A percentile compares a stretch with the other conserved stretches of the same genome.
Evolutionary conservation across 2,888 invertebrate species (phyloP).

Genomic region (Lithodes maja): DNA sequence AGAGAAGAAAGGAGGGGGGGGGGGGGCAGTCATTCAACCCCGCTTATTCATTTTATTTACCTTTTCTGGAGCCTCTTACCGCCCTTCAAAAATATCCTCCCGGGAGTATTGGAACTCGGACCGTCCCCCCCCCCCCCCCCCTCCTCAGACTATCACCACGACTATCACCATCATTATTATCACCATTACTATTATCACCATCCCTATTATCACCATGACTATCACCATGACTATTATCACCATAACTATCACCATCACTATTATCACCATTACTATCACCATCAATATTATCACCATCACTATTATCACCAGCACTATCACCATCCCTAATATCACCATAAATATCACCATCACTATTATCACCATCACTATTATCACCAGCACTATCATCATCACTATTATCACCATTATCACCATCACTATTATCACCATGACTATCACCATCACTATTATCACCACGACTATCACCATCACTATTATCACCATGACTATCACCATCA

Average conservation of each 20-base stretch:
- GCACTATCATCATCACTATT: background rate
- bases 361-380: background rate
- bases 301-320: background rate
- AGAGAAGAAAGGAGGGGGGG: background rate
- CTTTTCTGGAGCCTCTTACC: background rate
- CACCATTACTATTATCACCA: background rate
- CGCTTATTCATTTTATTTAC: conserved; percentile 31
- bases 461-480: background rate
- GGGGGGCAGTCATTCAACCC: background rate
- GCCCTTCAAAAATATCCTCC: background rate
- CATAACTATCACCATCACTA: background rate
- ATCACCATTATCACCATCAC: background rate
- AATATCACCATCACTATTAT: background rate
- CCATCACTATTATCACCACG: background rate
- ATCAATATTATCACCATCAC: background rate
- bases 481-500: background rate
- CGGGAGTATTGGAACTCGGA: conserved; percentile 2
- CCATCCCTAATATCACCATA: background rate
- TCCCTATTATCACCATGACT: background rate
- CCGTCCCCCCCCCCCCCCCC: background rate
- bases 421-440: background rate
- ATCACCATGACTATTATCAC: background rate
- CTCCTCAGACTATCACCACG: background rate
- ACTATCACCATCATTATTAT: background rate
- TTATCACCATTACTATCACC: background rate